Evolutionary conservation across 2,113 vertebrate genomes (phyloP), one percentile per base, ranked within the genome.

Genomic region (Equus quagga): DNA sequence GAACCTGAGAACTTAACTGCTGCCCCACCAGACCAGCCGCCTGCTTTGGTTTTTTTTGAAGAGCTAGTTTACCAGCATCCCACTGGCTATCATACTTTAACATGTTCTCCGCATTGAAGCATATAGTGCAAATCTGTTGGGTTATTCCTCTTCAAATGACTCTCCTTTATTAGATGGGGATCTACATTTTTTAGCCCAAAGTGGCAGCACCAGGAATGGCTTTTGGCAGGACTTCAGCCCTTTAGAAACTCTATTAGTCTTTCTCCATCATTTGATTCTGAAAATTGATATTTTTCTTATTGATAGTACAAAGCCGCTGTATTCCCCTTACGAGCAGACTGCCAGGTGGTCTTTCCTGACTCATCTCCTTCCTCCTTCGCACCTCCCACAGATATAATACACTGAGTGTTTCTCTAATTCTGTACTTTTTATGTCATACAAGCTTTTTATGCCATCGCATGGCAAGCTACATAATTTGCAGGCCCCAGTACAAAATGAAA

Each of bases 251-350:
- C 21, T 26, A n/a, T n/a, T 8, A 46, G n/a, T 65, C 31, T 78
- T 78, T 28, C 58, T 78, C 41, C 44, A 28, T 65, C 36, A 78
- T 94, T 83, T 89, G 28, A 82, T 54, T 56, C 92, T 94, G 83
- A 94, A 89, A 75, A 72, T n/a, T 15, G 28, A 23, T 76, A 49
- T 72, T 86, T 95, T 95, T 51, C 72, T 91, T 19, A 62, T 31
- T 64, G 41, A 70, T n/a, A 41, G 13, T 11, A 62, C n/a, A 79
- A 91, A 76, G 23, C 0, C 6, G 13, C 15, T 67, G 1, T 41
- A 14, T 5, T 78, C 3, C 5, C 49, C 80, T 69, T 70, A 36
- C 26, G 69, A 90, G 5, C 49, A 44, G 72, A 62, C 70, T 41
- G 54, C 44, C 41, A 9, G 54, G 2, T 62, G 73, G 54, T 85